Percentiles rank a stretch among this genome's conserved stretches.
Conservation (phyloP, 2,797 vertebrate species). For the Chrysocyon brachyurus region DNA sequence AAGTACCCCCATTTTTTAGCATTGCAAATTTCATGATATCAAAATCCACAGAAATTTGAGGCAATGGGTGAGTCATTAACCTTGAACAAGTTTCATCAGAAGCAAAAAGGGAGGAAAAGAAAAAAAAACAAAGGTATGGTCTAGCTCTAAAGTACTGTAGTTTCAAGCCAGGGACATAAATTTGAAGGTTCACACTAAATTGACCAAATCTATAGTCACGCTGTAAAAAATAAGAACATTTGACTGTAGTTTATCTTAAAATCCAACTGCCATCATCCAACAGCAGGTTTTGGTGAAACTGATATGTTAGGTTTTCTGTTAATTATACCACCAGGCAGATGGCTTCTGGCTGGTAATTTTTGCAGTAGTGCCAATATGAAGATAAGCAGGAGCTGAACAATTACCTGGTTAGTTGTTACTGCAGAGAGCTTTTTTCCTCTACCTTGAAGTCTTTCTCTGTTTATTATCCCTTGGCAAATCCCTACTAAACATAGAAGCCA, state of each 20-base stretch:
- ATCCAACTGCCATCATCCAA: not conserved
- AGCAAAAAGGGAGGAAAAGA: not conserved
- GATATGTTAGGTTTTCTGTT: constrained; percentile 29
- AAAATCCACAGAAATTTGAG: constrained; percentile 49
- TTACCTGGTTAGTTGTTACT: constrained; percentile 28
- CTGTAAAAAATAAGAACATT: not conserved
- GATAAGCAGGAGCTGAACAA: not conserved
- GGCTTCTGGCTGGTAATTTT: constrained; percentile 36
- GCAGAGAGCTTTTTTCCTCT: not conserved
- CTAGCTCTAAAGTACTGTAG: not conserved
- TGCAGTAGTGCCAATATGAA: not conserved
- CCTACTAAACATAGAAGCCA: not conserved
- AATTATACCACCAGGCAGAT: not conserved
- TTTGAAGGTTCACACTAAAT: constrained; percentile 18
- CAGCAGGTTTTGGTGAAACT: constrained; percentile 32
- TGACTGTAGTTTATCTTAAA: constrained; percentile 7
- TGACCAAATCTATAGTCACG: not conserved
- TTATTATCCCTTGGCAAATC: not conserved
- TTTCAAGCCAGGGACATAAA: not conserved
- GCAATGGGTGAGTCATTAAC: not conserved
- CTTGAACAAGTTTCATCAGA: not conserved
- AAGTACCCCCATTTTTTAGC: not conserved
- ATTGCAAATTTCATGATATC: not conserved
- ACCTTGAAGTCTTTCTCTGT: not conserved
- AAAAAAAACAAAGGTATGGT: not conserved